These are phyloP conservation scores for Nebria salina DNA, from an alignment of 2,888 invertebrate genomes.

Conservation along the genomic window DNA sequence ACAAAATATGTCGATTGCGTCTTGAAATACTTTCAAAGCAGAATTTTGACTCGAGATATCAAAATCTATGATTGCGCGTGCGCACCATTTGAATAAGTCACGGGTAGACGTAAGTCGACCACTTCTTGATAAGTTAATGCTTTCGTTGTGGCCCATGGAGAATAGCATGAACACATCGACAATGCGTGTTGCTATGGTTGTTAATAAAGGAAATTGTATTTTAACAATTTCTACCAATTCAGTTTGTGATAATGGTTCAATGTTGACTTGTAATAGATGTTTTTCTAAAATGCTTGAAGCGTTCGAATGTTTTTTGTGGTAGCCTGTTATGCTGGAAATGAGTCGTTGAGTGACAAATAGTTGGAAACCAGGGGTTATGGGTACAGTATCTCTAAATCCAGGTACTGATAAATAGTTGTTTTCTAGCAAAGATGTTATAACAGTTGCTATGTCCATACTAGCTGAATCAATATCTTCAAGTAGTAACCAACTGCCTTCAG, in stretches of 20 bases:
- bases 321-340: conserved; percentile 69
- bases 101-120: conserved; percentile 81
- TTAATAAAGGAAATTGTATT: conserved; percentile 73
- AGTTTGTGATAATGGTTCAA: conserved; percentile 78
- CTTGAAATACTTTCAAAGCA: conserved; percentile 80
- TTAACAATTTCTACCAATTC: conserved; percentile 81
- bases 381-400: conserved; percentile 85
- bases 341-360: conserved; percentile 91
- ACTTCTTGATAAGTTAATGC: conserved; percentile 64
- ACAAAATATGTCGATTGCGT: conserved; percentile 92
- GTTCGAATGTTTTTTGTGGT: conserved; percentile 70
- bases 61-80: conserved; percentile 78
- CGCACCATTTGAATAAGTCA: conserved; percentile 93
- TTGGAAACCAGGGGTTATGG: conserved; percentile 87
- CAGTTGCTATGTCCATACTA: conserved; percentile 90
- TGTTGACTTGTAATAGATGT: conserved; percentile 81
- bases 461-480: conserved; percentile 96
- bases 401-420: conserved; percentile 84
- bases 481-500: conserved; percentile 89
- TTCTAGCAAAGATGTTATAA: conserved; percentile 86
- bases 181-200: conserved; percentile 79
- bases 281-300: conserved; percentile 80
- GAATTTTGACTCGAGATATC: conserved; percentile 76
- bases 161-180: conserved; percentile 86
- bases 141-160: conserved; percentile 74